These are phyloP conservation scores for Stegostoma tigrinum DNA, from an alignment of 2,113 vertebrate genomes.

Conservation along the genomic window DNA sequence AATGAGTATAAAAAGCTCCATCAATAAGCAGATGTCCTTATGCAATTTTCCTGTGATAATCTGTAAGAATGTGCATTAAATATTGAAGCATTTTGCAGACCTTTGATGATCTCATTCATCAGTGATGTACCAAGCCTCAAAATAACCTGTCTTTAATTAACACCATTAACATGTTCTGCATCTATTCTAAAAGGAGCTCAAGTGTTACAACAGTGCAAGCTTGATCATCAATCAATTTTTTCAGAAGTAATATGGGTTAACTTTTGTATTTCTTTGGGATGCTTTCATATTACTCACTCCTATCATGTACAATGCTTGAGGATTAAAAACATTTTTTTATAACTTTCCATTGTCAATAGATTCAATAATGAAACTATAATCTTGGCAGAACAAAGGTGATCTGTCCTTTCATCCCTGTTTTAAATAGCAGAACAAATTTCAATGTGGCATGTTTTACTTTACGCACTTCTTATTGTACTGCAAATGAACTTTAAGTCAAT, in stretches of 20 bases:
- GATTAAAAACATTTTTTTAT: background rate
- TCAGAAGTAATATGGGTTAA: background rate
- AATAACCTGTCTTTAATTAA: background rate
- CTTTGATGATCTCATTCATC: background rate
- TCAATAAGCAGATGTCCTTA: background rate
- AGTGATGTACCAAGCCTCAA: background rate
- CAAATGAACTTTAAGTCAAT: background rate
- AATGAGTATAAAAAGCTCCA: background rate
- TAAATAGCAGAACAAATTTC: background rate
- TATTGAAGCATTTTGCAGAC: background rate
- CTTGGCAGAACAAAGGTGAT: background rate
- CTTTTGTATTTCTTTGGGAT: background rate
- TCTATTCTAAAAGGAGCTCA: background rate
- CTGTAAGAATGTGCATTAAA: background rate
- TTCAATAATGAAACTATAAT: background rate
- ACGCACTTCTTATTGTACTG: background rate
- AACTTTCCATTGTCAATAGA: too few relatives aligned
- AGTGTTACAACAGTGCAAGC: background rate
- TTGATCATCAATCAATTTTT: background rate
- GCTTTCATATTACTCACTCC: background rate
- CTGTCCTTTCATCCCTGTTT: background rate
- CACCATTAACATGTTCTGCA: background rate
- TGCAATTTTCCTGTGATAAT: background rate
- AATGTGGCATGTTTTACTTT: background rate
- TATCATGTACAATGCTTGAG: background rate